Evolutionary conservation across 2,113 vertebrate genomes (phyloP).

Genomic region (Diglossa brunneiventris): DNA sequence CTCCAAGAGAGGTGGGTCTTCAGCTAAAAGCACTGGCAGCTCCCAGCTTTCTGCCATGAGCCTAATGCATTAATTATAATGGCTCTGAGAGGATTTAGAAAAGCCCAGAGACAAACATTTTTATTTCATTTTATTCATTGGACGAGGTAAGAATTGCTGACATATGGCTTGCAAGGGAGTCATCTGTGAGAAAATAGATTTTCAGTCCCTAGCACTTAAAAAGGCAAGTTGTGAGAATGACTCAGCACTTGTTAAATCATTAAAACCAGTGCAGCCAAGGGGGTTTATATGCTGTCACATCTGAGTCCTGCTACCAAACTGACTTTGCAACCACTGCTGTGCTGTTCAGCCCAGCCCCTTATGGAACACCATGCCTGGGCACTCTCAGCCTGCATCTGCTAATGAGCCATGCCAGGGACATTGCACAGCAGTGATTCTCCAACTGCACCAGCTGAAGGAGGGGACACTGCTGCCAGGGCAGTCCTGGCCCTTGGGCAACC

Average conservation of each 20-base stretch:
- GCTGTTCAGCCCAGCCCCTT: not conserved
- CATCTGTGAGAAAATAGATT: not conserved
- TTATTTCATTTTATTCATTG: not conserved
- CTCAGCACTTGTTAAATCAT: not conserved
- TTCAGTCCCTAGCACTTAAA: not conserved
- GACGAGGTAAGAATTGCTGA: not conserved
- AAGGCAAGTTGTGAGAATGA: not conserved
- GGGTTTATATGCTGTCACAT: not conserved
- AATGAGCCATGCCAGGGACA: not conserved
- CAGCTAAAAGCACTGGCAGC: not conserved
- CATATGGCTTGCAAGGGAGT: not conserved
- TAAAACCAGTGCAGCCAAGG: not conserved
- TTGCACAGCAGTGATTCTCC: rapidly evolving
- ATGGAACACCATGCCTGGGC: rapidly evolving
- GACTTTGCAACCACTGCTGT: not conserved
- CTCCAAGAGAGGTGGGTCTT: not conserved
- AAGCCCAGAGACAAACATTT: not conserved
- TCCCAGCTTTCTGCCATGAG: not conserved
- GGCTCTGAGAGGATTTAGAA: not conserved
- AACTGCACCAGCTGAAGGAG: not conserved
- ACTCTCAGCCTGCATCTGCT: not conserved
- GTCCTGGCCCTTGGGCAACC: not conserved
- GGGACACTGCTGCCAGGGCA: not conserved
- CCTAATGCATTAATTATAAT: not conserved
- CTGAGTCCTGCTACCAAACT: not conserved